These are phyloP conservation scores for Tenualosa ilisha DNA, from an alignment of 2,797 vertebrate genomes.

Conservation along the genomic window DNA sequence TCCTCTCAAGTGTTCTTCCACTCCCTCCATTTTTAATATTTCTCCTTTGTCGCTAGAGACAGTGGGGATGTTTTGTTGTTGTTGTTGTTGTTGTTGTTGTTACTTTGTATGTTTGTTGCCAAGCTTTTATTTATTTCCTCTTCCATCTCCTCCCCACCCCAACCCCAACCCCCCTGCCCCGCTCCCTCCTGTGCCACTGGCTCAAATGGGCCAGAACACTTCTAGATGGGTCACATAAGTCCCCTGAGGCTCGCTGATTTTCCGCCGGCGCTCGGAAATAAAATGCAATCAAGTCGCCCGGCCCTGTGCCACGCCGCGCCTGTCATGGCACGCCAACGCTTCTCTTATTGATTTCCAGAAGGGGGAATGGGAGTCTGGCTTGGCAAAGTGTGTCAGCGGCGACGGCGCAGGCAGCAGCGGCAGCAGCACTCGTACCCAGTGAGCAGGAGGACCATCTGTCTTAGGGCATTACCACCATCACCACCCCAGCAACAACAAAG, in stretches of 20 bases:
- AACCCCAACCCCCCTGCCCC: background rate
- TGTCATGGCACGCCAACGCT: background rate
- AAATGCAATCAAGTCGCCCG: constrained; percentile 29
- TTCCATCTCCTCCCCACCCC: background rate
- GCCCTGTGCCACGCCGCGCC: constrained; percentile 7
- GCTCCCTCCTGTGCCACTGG: background rate
- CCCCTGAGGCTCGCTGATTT: constrained; percentile 30
- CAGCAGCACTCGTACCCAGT: background rate
- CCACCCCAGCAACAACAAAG: background rate
- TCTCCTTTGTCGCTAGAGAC: background rate
- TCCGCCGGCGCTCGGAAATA: constrained; percentile 30
- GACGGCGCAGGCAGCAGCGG: no score
- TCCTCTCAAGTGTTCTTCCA: background rate
- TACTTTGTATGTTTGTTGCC: background rate
- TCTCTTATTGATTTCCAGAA: constrained; percentile 29
- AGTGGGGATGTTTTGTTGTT: background rate
- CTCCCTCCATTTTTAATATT: background rate
- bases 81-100: background rate
- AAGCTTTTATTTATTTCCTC: background rate
- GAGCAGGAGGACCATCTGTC: background rate
- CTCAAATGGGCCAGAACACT: constrained; percentile 47
- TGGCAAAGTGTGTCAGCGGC: background rate
- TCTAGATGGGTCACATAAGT: constrained; percentile 8
- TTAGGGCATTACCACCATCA: background rate
- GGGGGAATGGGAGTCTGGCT: background rate